phyloP scores from a whole-genome alignment of 2,113 vertebrate genomes.

The Silurus meridionalis region DNA sequence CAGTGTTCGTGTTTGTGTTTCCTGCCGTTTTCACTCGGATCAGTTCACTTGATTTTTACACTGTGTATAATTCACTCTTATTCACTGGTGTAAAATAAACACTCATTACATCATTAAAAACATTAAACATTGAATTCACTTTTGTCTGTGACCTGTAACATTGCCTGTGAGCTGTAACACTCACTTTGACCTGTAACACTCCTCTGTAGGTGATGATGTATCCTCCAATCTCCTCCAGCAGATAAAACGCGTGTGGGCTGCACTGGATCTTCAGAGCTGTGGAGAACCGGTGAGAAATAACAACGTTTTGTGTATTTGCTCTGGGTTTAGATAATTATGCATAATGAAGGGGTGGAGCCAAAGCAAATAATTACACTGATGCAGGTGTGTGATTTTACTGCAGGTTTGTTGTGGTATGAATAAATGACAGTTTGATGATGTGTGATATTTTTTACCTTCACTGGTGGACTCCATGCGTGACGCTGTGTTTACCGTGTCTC shows the following conservation, averaged over 20 bases:
- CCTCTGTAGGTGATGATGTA: conserved; percentile 81
- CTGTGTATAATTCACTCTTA: no score
- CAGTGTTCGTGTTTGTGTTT: no score
- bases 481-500: conserved; percentile 88
- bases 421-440: background rate
- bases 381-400: background rate
- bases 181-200: conserved; percentile 85
- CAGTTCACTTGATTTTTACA: no score
- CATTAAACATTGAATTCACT: no score
- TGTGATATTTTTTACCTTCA: conserved; percentile 67
- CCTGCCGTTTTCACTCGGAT: no score
- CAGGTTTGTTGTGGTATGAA: background rate
- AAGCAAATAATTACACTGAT: background rate
- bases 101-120: no score
- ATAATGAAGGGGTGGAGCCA: background rate
- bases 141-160: no score
- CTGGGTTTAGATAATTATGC: background rate
- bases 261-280: conserved; percentile 89
- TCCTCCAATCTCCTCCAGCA: conserved; percentile 85
- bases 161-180: background rate
- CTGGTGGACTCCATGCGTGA: conserved; percentile 91
- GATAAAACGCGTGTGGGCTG: conserved; percentile 78
- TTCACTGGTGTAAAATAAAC: no score
- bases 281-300: background rate
- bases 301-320: background rate